Base-by-base conservation (phyloP, 2,797 vertebrate species). In the Macrochelys suwanniensis region DNA sequence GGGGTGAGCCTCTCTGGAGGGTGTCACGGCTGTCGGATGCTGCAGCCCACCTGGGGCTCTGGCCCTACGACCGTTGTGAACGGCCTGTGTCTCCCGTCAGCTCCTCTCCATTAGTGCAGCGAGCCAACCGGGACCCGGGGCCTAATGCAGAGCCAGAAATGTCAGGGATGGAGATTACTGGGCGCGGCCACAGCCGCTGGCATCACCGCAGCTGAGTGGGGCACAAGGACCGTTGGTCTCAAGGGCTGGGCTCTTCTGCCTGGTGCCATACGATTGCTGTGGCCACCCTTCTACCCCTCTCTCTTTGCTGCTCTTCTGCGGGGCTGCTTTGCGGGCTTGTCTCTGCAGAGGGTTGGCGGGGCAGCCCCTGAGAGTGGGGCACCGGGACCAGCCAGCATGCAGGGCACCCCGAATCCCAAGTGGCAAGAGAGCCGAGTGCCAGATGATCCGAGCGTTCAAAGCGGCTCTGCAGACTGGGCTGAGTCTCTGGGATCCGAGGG, bases 101-200 rank as follows among this genome's bases (percentile, higher is more conserved):
- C 59, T 33, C 59, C 12, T 16, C 31, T 59, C 59, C n/a, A 37
- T 68, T n/a, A 68, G 33, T 10, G n/a, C n/a, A 10, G 17, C 15
- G 17, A 37, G 17, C 33, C 17, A 17, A 5, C 5, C 17, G 16
- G 65, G 4, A 3, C n/a, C 31, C 0, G 59, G 17, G 8, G 33
- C 33, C 31, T 65, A 31, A 65, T n/a, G 61, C 15, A n/a, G 61
- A 65, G 33, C 61, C 65, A n/a, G 65, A 19, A n/a, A 16, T 9
- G n/a, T 19, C 17, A 10, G 16, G 8, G 16, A 19, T 19, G 33
- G 7, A 19, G 65, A 68, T 68, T 33, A 17, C 65, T 19, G 65
- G 33, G 17, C 2, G 0, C 21, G n/a, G 65, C 65, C n/a, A 68
- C 16, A 65, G 33, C n/a, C 9, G 17, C n/a, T 21, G 17, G 17